Evolutionary conservation across 1,140 invertebrate species (phyloP).

Genomic region (Brachionus rotundiformis): DNA sequence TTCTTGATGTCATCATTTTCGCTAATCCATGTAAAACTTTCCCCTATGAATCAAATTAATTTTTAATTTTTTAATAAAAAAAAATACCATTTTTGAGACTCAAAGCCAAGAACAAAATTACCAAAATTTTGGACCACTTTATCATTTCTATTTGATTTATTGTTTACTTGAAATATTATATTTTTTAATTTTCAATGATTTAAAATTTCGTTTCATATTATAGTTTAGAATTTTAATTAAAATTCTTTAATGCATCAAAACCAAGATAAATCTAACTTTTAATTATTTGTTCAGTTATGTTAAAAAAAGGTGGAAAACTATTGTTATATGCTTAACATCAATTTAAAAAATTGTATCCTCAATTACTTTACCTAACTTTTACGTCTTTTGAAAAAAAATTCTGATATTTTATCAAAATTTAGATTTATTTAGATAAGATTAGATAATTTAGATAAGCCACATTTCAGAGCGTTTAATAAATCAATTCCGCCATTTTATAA

Average conservation of each 20-base stretch:
- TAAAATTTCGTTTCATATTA: neutral
- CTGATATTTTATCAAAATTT: neutral
- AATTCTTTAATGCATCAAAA: constrained; percentile 3
- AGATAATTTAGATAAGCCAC: neutral
- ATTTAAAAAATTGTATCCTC: neutral
- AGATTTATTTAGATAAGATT: neutral
- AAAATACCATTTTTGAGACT: neutral
- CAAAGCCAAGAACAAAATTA: neutral
- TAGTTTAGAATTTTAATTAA: neutral
- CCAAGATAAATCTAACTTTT: neutral
- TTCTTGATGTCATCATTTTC: constrained; percentile 18
- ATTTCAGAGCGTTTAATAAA: neutral
- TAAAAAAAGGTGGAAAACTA: too few species aligned
- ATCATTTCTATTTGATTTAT: neutral
- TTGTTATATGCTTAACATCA: neutral
- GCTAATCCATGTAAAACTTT: constrained; percentile 26
- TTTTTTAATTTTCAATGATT: neutral
- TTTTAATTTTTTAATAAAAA: neutral
- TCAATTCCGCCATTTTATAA: neutral
- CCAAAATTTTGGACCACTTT: neutral
- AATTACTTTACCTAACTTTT: neutral
- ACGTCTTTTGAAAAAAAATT: neutral
- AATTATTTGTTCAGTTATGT: neutral
- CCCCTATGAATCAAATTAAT: neutral
- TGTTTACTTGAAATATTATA: constrained; percentile 2